These are phyloP conservation scores for Astropecten irregularis DNA, from an alignment of 53 echinoderm and acorn worm species.

Conservation along the genomic window DNA sequence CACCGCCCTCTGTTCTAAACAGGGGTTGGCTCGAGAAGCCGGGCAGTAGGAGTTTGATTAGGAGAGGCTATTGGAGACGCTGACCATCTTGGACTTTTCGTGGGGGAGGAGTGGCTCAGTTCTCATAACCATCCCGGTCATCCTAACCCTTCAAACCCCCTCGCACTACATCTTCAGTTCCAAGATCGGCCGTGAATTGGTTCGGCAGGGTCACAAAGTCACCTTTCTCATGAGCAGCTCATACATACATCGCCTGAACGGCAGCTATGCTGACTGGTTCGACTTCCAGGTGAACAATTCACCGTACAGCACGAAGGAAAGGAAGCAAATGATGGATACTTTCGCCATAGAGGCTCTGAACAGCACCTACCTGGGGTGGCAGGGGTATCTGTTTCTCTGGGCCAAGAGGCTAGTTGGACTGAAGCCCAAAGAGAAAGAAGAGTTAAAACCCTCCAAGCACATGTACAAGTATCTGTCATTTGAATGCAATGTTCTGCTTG, in stretches of 20 bases:
- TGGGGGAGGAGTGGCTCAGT: neutral
- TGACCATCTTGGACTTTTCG: neutral
- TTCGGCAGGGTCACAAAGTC: too few species aligned
- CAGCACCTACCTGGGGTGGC: neutral
- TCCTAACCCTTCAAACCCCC: neutral
- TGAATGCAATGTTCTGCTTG: too few species aligned
- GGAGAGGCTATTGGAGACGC: too few species aligned
- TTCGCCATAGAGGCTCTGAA: slow-evolving; percentile 10
- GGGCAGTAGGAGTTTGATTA: slow-evolving; percentile 6
- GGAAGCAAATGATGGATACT: too few species aligned
- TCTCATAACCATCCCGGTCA: neutral
- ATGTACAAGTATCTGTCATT: too few species aligned
- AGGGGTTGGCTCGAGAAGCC: neutral
- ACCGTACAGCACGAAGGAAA: slow-evolving; percentile 7
- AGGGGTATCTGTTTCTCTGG: neutral
- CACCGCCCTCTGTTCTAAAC: neutral
- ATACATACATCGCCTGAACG: slow-evolving; percentile 24
- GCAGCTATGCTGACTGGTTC: slow-evolving; percentile 45
- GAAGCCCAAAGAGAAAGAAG: too few species aligned
- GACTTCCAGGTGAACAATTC: slow-evolving; percentile 22
- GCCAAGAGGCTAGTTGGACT: too few species aligned
- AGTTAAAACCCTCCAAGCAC: too few species aligned
- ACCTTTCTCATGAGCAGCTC: slow-evolving; percentile 41
- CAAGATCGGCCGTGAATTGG: too few species aligned
- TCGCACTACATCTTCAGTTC: too few species aligned